Percentiles rank a stretch among this genome's conserved stretches.
phyloP scores from a whole-genome alignment of 2,113 vertebrate genomes.

The Thunnus maccoyii region DNA sequence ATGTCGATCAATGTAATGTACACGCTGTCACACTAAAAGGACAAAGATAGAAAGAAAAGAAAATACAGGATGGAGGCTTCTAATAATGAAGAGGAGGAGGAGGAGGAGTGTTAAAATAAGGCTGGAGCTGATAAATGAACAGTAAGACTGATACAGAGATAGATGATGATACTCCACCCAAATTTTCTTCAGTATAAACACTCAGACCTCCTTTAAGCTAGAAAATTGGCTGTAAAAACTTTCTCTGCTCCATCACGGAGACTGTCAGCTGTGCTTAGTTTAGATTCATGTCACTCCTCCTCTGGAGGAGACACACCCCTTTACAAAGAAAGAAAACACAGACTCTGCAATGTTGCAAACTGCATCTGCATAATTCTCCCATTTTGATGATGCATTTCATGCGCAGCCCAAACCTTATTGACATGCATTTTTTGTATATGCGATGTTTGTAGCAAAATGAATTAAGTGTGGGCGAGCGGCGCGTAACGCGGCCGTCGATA shows the following conservation, averaged over 20 bases:
- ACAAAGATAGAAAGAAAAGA: background rate
- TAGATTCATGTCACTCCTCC: slow-evolving; percentile 26
- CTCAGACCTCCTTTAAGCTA: background rate
- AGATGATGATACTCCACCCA: background rate
- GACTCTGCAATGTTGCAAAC: slow-evolving; percentile 59
- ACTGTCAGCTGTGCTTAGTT: background rate
- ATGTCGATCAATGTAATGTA: background rate
- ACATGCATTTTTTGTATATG: slow-evolving; percentile 62
- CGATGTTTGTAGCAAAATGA: slow-evolving; percentile 74
- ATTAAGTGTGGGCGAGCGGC: slow-evolving; percentile 66
- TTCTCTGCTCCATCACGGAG: background rate
- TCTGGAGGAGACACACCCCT: background rate
- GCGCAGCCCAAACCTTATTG: slow-evolving; percentile 64
- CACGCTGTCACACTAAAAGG: background rate
- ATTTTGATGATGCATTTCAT: slow-evolving; percentile 74
- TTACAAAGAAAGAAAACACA: slow-evolving; percentile 49
- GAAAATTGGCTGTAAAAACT: slow-evolving; percentile 37
- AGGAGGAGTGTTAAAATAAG: background rate
- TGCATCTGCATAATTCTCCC: slow-evolving; percentile 68
- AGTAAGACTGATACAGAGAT: too few species aligned
- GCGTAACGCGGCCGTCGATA: slow-evolving; percentile 72
- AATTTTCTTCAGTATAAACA: background rate
- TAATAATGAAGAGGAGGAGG: background rate
- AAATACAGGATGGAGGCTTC: fast-evolving
- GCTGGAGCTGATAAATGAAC: background rate